A percentile compares a stretch with the other conserved stretches of the same genome.
These are phyloP conservation scores for Ceuthmochares aereus DNA, from an alignment of 2,113 vertebrate genomes.

Conservation along the genomic window DNA sequence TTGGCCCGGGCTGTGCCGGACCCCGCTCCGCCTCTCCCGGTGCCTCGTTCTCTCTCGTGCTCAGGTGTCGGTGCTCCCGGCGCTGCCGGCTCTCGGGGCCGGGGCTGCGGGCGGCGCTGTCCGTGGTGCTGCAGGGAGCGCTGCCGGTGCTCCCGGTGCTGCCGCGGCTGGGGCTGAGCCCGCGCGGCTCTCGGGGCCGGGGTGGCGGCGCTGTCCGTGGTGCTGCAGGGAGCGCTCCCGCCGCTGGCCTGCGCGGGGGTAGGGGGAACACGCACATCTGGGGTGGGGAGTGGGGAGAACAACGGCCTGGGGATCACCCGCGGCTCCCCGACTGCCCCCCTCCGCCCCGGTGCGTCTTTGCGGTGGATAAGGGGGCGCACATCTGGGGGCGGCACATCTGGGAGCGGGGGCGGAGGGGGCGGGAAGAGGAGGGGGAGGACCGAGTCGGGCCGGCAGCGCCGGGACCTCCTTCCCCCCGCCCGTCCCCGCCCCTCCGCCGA, in stretches of 20 bases:
- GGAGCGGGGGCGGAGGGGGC: constrained; percentile 5
- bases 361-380: constrained; percentile 43
- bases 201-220: no score
- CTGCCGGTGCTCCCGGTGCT: no score
- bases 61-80: no score
- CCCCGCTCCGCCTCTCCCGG: background rate
- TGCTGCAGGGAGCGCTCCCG: background rate
- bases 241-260: background rate
- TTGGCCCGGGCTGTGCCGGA: background rate
- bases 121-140: no score
- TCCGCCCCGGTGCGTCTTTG: background rate
- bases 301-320: constrained; percentile 53
- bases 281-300: background rate
- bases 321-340: constrained; percentile 55
- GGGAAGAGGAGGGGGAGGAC: background rate
- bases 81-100: no score
- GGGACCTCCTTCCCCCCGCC: background rate
- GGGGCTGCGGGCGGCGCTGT: background rate
- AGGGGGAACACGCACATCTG: background rate
- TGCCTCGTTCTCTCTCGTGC: no score
- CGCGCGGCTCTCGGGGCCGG: no score
- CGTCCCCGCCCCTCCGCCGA: background rate
- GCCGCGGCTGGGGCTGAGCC: background rate
- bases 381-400: constrained; percentile 57
- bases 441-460: constrained; percentile 31